Evolutionary conservation across 2,888 invertebrate genomes (phyloP).

Genomic region (Clostera curtula): DNA sequence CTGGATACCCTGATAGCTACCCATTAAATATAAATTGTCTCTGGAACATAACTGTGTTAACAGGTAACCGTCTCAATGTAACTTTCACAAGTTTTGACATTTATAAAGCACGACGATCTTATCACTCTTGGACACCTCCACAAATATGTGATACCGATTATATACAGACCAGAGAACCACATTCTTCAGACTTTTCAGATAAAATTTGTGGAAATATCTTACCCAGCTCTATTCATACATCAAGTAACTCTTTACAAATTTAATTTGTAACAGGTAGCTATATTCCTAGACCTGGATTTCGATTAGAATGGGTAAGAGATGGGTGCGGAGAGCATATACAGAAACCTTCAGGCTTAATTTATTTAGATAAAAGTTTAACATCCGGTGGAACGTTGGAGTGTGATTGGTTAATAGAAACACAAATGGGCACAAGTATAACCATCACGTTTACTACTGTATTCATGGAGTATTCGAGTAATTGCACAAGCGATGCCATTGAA

Average conservation of each 20-base stretch:
- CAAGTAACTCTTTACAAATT: conserved; percentile 75
- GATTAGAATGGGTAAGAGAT: conserved; percentile 85
- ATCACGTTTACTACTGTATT: conserved; percentile 79
- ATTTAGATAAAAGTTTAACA: conserved; percentile 77
- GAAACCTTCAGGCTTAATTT: conserved; percentile 70
- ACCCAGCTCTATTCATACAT: conserved; percentile 73
- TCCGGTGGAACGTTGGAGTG: conserved; percentile 78
- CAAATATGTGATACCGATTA: conserved; percentile 76
- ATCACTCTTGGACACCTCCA: conserved; percentile 8
- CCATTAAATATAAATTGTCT: conserved; percentile 79
- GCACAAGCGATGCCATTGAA: conserved; percentile 77
- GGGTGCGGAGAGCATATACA: conserved; percentile 84
- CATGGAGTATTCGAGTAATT: conserved; percentile 72
- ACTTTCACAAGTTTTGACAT: conserved; percentile 86
- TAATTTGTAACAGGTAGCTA: conserved; percentile 78
- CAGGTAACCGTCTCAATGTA: conserved; percentile 85
- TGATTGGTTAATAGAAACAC: conserved; percentile 84
- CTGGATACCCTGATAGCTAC: conserved; percentile 84
- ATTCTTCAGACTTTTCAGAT: conserved; percentile 42
- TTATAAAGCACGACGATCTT: conserved; percentile 12
- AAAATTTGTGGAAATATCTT: conserved; percentile 60
- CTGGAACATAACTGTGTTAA: conserved; percentile 84
- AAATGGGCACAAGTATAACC: conserved; percentile 78
- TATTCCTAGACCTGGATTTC: conserved; percentile 79
- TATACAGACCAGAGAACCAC: conserved; percentile 64